Base-by-base conservation (phyloP, 2,888 invertebrate genomes). In the Acrobeloides nanus region DNA sequence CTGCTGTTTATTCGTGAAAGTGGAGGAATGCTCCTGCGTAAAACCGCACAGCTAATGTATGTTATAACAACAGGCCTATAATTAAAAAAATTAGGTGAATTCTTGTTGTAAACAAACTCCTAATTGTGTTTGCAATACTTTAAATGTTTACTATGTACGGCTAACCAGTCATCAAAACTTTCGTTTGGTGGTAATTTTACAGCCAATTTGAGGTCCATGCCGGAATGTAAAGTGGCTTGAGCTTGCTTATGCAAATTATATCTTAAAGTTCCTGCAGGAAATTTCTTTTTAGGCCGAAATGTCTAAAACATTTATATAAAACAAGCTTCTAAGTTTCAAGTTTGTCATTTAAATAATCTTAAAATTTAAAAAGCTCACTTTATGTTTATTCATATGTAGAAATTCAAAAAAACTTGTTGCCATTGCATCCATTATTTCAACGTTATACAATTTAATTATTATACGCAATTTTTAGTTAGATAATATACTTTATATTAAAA, bases 181-280 rank as follows among this genome's bases (percentile, higher is more conserved):
- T 89, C 89, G 32, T 74, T 75, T 24, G 82, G 81, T 1, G 89
- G 89, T 52, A 89, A 76, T 71, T 83, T 83, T 0, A 89, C 89
- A 1, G 84, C 87, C 45, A 76, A 74, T 52, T 84, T 80, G 50
- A 89, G 79, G 78, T 89, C 88, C 49, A 89, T 84, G 3, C 89
- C 89, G 2, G 88, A 86, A 75, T 85, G 86, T 17, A 89, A 77
- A 43, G 87, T 88, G 12, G 89, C 89, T 75, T 87, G 43, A 0
- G 89, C 89, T 68, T 87, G 86, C 75, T 89, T 89, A 73, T 89
- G 86, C 24, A 89, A 78, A 41, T 86, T 85, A 75, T 87, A 87
- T 38, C 87, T 80, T 59, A 88, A 79, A 6, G 89, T 89, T 4
- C 89, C 89, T 44, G 84, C 84, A 39, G 84, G 83, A 75, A 89